Base-by-base conservation (phyloP, 2,797 vertebrate genomes). In the Okamejei kenojei region DNA sequence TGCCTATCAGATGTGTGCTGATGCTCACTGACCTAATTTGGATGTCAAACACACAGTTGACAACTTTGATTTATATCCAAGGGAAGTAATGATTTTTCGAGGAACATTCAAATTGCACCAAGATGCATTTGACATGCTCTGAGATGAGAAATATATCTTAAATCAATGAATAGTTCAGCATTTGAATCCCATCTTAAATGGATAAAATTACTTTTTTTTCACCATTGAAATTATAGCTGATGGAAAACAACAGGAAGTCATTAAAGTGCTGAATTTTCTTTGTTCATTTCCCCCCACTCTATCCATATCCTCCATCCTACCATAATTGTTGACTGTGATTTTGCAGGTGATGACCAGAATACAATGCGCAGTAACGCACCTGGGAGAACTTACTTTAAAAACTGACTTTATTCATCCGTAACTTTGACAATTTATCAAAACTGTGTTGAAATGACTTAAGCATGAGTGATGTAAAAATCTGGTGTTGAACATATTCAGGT, bases 21-120 rank as follows among this genome's bases (percentile, higher is more conserved):
- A 21, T 88, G 61, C 17, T 88, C 63, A 68, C 19, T 88, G n/a
- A 19, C n/a, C 2, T 35, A 65, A 68, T 88, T 68, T 88, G 63
- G n/a, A 88, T 68, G n/a, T 88, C 54, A 84, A 15, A 84, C 54
- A 15, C 81, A n/a, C 26, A 68, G 65, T 68, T 88, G 84, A 88
- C 61, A 68, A 21, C n/a, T 88, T 35, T 88, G 84, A 68, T 88
- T 88, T 32, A 35, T 68, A 32, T 88, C 61, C 84, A 88, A 88
- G n/a, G 9, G 61, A 65, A 88, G n/a, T 88, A 88, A 32, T 35
- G 15, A 88, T 65, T 35, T 65, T 88, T 88, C 61, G 7, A 21
- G n/a, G 29, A 88, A 88, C 29, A 17, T 61, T 58, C 21, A 61
- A 29, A 58, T 58, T 84, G 81, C 29, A 88, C 32, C 13, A 32